A percentile compares a stretch with the other conserved stretches of the same genome.
These are phyloP conservation scores for Camponotus floridanus DNA, from an alignment of 1,140 invertebrate species.

Conservation along the genomic window DNA sequence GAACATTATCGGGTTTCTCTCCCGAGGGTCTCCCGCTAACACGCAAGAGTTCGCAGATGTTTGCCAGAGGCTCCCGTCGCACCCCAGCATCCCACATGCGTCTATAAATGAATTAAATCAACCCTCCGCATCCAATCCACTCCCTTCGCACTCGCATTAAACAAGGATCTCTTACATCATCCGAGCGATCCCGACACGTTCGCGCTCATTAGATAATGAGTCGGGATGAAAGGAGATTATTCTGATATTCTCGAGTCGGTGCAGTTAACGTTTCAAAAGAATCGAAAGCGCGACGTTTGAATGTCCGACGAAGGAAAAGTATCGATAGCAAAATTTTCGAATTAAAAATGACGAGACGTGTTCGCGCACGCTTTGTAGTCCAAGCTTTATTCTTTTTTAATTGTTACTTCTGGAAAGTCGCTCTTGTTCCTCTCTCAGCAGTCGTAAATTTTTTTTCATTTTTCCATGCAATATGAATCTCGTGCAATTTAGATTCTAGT, in stretches of 20 bases:
- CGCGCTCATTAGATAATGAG: conserved; percentile 38
- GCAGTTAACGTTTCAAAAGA: not conserved
- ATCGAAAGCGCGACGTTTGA: not conserved
- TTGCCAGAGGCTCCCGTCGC: conserved; percentile 73
- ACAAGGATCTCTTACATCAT: conserved; percentile 48
- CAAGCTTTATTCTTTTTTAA: not conserved
- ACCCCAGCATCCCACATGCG: conserved; percentile 57
- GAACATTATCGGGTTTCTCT: conserved; percentile 63
- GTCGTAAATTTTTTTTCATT: not conserved
- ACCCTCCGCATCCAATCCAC: conserved; percentile 53
- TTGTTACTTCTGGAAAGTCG: not conserved
- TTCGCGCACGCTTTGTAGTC: not conserved
- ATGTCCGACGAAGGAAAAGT: not conserved
- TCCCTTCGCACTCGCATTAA: conserved; percentile 38
- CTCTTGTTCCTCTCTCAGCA: not conserved
- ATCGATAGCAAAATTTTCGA: not conserved
- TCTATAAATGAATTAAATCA: conserved; percentile 77
- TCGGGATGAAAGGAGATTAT: not conserved
- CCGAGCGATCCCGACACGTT: conserved; percentile 5
- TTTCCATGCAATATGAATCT: not conserved
- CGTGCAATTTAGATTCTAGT: not conserved
- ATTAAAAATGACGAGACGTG: not conserved
- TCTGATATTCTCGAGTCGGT: not conserved
- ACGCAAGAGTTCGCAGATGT: conserved; percentile 78
- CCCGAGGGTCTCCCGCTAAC: conserved; percentile 67